Base-by-base conservation (phyloP, 37 sponge, comb jelly and placozoan species). In the Petrosia ficiformis region DNA sequence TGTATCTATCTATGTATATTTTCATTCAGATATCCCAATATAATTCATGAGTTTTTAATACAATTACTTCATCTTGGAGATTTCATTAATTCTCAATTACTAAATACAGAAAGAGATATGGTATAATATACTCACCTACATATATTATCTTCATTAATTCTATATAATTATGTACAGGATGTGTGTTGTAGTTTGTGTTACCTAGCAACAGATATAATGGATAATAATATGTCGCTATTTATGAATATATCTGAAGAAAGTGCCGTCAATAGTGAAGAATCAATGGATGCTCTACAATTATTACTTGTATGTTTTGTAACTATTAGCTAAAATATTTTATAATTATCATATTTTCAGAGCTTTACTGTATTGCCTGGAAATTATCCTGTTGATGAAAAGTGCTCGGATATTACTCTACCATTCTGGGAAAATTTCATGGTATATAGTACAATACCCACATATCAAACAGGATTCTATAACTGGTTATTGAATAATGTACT, bases 341-440 rank as follows among this genome's bases (percentile, higher is more conserved):
- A 1, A 30, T 21, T 71, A 2, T 63, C 14, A 35, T 3, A 59
- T 39, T 11, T 73, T 26, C 77, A 89, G 90, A 85, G 72, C 42
- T 84, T 89, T 44, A 48, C 72, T 29, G 66, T 71, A 44, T 64
- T 84, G 0, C 74, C 90, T 65, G 90, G 90, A 1, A 59, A 59
- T 19, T 89, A 89, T 42, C 83, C 84, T 2, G 81, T 84, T 28
- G 76, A 84, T 65, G 90, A 89, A 59, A 56, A 39, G 26, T 84
- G 85, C 57, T 89, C 90, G 10, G 82, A 81, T 39, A 42, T 73
- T 10, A 81, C 90, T 3, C 42, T 84, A 24, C 60, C 22, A 0
- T 89, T 89, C 75, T 89, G 89, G 89, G 75, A 71, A 44, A 57
- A 83, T 37, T 76, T 89, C 30, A 48, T 89, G 77, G 89, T 89